Evolutionary conservation across 2,797 vertebrate species (phyloP).

Genomic region (Alca torda): DNA sequence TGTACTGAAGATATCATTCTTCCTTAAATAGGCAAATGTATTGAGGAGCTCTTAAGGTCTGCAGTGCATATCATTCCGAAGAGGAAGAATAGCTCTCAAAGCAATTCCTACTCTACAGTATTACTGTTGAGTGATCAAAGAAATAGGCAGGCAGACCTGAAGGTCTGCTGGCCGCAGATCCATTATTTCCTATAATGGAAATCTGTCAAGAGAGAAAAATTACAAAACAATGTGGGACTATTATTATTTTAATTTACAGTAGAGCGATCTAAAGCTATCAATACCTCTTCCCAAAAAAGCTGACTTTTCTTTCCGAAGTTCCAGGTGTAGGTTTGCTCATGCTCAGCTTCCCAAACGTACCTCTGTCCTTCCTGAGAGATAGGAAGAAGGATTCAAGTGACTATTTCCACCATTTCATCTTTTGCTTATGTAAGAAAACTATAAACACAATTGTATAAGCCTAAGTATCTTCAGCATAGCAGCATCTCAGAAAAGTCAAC

Average conservation of each 20-base stretch:
- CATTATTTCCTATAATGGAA: background rate
- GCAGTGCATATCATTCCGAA: background rate
- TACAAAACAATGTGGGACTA: background rate
- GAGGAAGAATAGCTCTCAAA: background rate
- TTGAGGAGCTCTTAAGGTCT: background rate
- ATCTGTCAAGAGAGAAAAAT: background rate
- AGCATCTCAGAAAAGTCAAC: background rate
- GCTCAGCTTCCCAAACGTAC: slow-evolving; percentile 86
- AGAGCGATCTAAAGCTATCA: background rate
- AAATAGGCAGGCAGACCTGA: background rate
- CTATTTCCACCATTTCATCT: background rate
- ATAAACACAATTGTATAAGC: background rate
- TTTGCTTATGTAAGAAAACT: background rate
- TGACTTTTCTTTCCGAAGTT: slow-evolving; percentile 88
- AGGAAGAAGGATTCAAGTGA: background rate
- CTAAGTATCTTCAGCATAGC: background rate
- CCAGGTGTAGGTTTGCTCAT: slow-evolving; percentile 81
- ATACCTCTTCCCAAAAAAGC: slow-evolving; percentile 88
- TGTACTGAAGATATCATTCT: background rate
- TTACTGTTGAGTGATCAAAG: background rate
- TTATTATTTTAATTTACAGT: background rate
- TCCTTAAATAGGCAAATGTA: background rate
- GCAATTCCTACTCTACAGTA: background rate
- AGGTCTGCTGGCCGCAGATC: background rate
- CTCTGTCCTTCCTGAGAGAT: slow-evolving; percentile 77